phyloP scores from a whole-genome alignment of 2,888 invertebrate species.

The Eudasyphora cyanicolor region DNA sequence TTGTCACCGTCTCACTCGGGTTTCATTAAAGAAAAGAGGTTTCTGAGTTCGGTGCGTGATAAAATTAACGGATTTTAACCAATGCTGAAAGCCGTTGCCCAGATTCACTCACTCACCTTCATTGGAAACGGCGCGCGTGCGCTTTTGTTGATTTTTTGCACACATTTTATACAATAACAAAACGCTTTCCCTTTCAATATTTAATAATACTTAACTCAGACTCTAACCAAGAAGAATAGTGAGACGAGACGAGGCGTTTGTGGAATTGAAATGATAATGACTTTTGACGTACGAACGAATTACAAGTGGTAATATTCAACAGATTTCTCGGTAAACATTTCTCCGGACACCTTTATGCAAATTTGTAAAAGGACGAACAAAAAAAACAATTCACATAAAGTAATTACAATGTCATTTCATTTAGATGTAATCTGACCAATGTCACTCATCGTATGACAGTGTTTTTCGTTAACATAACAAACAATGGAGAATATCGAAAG shows the following conservation, averaged over 20 bases:
- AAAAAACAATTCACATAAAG: too few species aligned
- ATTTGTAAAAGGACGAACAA: too few species aligned
- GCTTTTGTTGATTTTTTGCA: conserved; percentile 39
- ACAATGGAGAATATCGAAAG: too few species aligned
- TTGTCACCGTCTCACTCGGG: conserved; percentile 38
- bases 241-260: conserved; percentile 3
- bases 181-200: conserved; percentile 46
- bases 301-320: too few species aligned
- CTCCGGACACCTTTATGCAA: too few species aligned
- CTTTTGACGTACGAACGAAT: too few species aligned
- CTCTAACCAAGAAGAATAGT: background rate
- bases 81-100: background rate
- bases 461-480: too few species aligned
- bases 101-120: conserved; percentile 26
- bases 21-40: conserved; percentile 17
- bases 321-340: too few species aligned
- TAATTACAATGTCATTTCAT: too few species aligned
- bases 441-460: too few species aligned
- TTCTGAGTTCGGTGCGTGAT: conserved; percentile 15
- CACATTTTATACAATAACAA: conserved; percentile 40
- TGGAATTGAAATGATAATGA: background rate
- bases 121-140: background rate
- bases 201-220: conserved; percentile 13
- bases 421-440: too few species aligned
- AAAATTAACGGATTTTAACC: background rate